Evolutionary conservation across 2,797 vertebrate genomes (phyloP).

Genomic region (Pelodytes ibericus): DNA sequence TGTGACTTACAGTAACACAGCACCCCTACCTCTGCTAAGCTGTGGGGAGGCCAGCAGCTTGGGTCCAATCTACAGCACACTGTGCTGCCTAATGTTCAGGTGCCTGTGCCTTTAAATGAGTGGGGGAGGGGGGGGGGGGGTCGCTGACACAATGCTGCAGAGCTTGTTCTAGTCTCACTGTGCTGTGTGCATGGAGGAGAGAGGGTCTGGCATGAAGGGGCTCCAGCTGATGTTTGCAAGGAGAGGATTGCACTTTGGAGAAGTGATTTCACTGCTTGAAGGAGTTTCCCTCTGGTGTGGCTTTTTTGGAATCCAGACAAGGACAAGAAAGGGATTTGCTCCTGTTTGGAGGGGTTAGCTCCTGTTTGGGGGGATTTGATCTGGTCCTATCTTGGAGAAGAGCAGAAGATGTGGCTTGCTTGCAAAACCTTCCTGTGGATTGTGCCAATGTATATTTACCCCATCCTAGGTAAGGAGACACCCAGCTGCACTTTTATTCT

Average conservation of each 20-base stretch:
- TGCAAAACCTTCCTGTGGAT: conserved; percentile 23
- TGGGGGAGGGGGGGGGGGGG: conserved; percentile 40
- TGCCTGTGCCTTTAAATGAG: conserved; percentile 50
- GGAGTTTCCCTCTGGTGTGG: no score
- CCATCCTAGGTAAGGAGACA: conserved; percentile 38
- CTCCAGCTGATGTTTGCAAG: background rate
- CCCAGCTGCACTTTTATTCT: background rate
- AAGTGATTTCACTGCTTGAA: no score
- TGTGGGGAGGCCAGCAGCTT: no score
- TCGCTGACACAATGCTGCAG: conserved; percentile 48
- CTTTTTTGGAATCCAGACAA: no score
- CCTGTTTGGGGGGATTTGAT: background rate
- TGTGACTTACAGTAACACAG: no score
- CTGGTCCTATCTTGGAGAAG: background rate
- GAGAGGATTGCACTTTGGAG: no score
- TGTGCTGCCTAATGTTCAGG: conserved; percentile 36
- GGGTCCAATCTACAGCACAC: no score
- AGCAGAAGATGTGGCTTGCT: conserved; percentile 40
- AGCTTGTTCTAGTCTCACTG: no score
- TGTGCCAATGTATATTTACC: conserved; percentile 19
- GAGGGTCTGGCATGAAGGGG: no score
- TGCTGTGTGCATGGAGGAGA: conserved; percentile 16
- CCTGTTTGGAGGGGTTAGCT: background rate
- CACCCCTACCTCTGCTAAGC: background rate
- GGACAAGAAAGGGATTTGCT: no score